Conservation (phyloP, 1,140 invertebrate species). For the Heliconius melpomene region DNA sequence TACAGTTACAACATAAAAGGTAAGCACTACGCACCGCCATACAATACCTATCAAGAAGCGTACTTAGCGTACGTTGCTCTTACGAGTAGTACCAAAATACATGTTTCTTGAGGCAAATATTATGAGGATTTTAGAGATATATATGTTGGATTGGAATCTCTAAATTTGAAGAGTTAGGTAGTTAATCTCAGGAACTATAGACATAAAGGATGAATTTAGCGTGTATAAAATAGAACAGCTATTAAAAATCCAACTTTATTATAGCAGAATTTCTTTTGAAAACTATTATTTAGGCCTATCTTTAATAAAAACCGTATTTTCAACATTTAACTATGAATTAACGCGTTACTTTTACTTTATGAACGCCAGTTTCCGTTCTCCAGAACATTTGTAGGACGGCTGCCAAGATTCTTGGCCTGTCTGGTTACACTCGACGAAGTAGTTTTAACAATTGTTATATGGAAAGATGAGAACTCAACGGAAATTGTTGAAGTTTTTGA, state of each 20-base stretch:
- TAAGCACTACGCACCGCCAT: not conserved
- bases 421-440: conserved; percentile 18
- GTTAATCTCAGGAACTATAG: too few species aligned
- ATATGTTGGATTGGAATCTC: too few species aligned
- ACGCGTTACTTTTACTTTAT: conserved; percentile 12
- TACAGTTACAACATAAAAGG: not conserved
- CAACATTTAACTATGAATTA: conserved; percentile 5
- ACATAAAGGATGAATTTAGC: too few species aligned
- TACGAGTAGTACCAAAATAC: not conserved
- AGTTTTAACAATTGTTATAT: conserved; percentile 23
- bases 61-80: conserved; percentile 5
- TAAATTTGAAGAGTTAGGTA: too few species aligned
- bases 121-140: not conserved
- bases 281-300: too few species aligned
- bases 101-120: not conserved
- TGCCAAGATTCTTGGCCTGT: conserved; percentile 39
- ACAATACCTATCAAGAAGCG: conserved; percentile 6
- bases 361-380: conserved; percentile 9
- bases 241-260: too few species aligned
- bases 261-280: too few species aligned
- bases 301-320: not conserved
- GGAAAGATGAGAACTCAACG: conserved; percentile 6
- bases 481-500: conserved; percentile 13
- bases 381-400: conserved; percentile 25
- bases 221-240: too few species aligned